Percentiles rank a stretch among this genome's conserved stretches.
Evolutionary conservation across 1,140 invertebrate species (phyloP).

Genomic region (Onthophagus taurus): DNA sequence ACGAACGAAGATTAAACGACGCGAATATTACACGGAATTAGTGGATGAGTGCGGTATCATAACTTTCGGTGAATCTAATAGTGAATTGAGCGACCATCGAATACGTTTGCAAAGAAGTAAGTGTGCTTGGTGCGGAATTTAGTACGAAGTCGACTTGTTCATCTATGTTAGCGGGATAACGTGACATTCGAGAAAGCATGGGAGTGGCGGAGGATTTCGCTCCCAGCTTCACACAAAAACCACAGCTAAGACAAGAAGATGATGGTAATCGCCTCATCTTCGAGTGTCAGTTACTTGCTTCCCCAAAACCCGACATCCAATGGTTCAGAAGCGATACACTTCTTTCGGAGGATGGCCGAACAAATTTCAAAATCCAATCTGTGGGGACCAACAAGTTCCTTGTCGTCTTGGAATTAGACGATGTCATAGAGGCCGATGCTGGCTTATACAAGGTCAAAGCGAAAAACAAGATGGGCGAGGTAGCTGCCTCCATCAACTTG

Average conservation of each 20-base stretch:
- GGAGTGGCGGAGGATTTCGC: conserved; percentile 87
- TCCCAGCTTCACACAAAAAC: conserved; percentile 95
- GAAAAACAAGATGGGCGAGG: conserved; percentile 95
- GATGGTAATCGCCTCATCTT: conserved; percentile 92
- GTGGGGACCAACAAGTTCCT: conserved; percentile 78
- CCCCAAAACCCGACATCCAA: conserved; percentile 81
- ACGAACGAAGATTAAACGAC: conserved; percentile 37
- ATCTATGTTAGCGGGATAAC: conserved; percentile 33
- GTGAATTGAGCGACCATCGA: not conserved
- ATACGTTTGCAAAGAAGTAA: not conserved
- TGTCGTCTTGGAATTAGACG: conserved; percentile 86
- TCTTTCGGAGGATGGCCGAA: conserved; percentile 71
- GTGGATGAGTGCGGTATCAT: conserved; percentile 20
- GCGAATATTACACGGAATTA: conserved; percentile 29
- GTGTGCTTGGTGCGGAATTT: conserved; percentile 1
- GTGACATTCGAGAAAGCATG: conserved; percentile 42
- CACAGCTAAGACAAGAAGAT: conserved; percentile 88
- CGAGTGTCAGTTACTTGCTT: conserved; percentile 77
- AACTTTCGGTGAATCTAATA: conserved; percentile 14
- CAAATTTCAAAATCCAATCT: conserved; percentile 76
- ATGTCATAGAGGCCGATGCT: conserved; percentile 91
- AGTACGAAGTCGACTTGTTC: conserved; percentile 26
- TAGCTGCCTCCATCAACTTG: conserved; percentile 94
- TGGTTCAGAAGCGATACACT: conserved; percentile 85
- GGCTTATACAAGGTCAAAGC: conserved; percentile 97